Evolutionary conservation across 2,888 invertebrate genomes (phyloP).

Genomic region (Synergus japonicus): DNA sequence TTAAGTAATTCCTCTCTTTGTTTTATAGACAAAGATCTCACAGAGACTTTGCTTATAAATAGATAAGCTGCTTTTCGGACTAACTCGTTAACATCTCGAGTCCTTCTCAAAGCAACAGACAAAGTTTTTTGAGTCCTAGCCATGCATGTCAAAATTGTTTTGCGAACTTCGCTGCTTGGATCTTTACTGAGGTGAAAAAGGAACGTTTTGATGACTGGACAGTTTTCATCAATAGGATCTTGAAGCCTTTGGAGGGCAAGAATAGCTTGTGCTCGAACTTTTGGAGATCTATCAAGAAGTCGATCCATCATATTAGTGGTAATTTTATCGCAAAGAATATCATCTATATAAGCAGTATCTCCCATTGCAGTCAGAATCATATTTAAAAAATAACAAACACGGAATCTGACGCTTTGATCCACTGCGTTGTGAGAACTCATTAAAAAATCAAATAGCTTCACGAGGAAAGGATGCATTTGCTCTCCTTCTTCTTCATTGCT

Average conservation of each 20-base stretch:
- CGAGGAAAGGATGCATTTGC: slow-evolving; percentile 78
- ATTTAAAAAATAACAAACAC: slow-evolving; percentile 88
- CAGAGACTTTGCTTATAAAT: slow-evolving; percentile 79
- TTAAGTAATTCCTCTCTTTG: slow-evolving; percentile 82
- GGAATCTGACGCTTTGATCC: slow-evolving; percentile 81
- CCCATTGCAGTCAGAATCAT: slow-evolving; percentile 86
- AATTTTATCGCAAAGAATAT: slow-evolving; percentile 86
- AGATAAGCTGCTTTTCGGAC: slow-evolving; percentile 83
- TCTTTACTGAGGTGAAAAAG: slow-evolving; percentile 86
- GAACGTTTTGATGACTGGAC: slow-evolving; percentile 86
- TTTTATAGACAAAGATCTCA: slow-evolving; percentile 81
- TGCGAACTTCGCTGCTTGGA: slow-evolving; percentile 86
- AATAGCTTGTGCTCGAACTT: slow-evolving; percentile 89
- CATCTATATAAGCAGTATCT: slow-evolving; percentile 87
- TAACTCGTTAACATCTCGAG: slow-evolving; percentile 87
- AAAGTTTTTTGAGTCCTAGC: slow-evolving; percentile 86
- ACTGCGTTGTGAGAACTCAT: slow-evolving; percentile 79
- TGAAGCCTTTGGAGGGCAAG: slow-evolving; percentile 88
- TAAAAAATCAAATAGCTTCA: slow-evolving; percentile 82
- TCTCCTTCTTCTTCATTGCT: slow-evolving; percentile 73
- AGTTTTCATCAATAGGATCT: slow-evolving; percentile 86
- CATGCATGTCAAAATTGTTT: slow-evolving; percentile 85
- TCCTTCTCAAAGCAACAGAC: slow-evolving; percentile 84
- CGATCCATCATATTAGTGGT: slow-evolving; percentile 84
- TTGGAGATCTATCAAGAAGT: slow-evolving; percentile 85